phyloP scores from a whole-genome alignment of 2,888 invertebrate species.

The Nebria brevicollis region DNA sequence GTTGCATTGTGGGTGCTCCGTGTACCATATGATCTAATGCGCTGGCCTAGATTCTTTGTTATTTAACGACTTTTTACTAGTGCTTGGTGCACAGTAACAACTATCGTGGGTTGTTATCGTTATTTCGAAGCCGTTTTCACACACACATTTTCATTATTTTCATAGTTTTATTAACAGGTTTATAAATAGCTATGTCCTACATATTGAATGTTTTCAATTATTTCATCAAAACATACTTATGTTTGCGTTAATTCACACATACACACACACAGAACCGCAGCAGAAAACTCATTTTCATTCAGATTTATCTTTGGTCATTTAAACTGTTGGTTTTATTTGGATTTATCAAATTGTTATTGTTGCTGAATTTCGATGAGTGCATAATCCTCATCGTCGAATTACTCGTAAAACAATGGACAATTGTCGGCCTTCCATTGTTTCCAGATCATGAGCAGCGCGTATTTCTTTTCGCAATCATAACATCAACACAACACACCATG shows the following conservation, averaged over 20 bases:
- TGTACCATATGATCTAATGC: neutral
- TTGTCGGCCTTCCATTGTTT: conserved; percentile 44
- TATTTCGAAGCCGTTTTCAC: neutral
- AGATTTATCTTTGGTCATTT: too few relatives aligned
- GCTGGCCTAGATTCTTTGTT: neutral
- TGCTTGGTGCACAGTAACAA: neutral
- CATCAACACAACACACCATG: neutral
- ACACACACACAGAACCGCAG: too few relatives aligned
- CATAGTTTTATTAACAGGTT: neutral
- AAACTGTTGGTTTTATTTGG: too few relatives aligned
- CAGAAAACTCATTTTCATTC: too few relatives aligned
- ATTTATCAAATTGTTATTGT: too few relatives aligned
- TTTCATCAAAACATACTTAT: neutral
- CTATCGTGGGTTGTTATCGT: neutral
- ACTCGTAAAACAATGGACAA: conserved; percentile 35
- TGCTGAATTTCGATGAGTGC: too few relatives aligned
- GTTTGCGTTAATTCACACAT: neutral
- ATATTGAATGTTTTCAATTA: neutral
- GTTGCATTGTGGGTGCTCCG: neutral
- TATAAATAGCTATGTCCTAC: neutral
- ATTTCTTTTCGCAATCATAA: conserved; percentile 34
- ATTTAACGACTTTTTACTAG: neutral
- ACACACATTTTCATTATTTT: neutral
- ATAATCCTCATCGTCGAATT: neutral
- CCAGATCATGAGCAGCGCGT: conserved; percentile 23